phyloP scores from a whole-genome alignment of 2,797 vertebrate genomes.

The Aulostomus chinensis region DNA sequence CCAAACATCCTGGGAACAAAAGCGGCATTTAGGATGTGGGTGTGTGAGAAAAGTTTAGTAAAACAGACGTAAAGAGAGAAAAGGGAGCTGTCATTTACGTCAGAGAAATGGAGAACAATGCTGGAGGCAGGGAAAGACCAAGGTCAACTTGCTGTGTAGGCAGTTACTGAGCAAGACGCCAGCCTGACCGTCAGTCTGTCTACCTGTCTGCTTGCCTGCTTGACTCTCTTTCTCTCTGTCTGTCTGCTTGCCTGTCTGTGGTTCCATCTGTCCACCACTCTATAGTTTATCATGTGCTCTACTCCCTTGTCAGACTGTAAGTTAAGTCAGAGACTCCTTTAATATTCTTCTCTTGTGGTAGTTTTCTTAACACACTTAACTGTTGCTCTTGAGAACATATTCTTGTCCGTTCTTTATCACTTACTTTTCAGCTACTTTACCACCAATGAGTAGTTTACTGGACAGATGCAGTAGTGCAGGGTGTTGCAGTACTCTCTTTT shows the following conservation, averaged over 20 bases:
- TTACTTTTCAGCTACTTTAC: too few species aligned
- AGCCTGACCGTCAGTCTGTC: conserved; percentile 10
- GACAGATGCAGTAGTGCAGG: neutral
- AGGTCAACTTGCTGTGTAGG: conserved; percentile 62
- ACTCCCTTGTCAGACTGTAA: too few species aligned
- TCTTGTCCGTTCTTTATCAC: too few species aligned
- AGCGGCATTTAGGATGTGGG: conserved; percentile 39
- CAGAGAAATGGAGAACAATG: conserved; percentile 71
- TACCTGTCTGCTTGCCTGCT: neutral
- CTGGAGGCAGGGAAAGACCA: conserved; percentile 56
- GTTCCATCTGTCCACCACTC: neutral
- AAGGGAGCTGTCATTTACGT: conserved; percentile 65
- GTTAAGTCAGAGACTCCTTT: too few species aligned
- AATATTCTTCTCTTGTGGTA: too few species aligned
- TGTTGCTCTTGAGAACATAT: too few species aligned
- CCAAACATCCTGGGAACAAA: conserved; percentile 67
- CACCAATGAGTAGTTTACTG: too few species aligned
- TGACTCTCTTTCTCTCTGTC: neutral
- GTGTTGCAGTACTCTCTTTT: conserved; percentile 18
- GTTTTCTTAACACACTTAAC: too few species aligned
- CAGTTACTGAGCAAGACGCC: conserved; percentile 39
- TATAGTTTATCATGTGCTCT: too few species aligned
- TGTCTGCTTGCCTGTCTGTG: conserved; percentile 6
- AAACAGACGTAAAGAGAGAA: conserved; percentile 62
- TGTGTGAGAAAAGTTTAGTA: conserved; percentile 49